phyloP scores from a whole-genome alignment of 2,797 vertebrate species.

The Gymnodraco acuticeps region DNA sequence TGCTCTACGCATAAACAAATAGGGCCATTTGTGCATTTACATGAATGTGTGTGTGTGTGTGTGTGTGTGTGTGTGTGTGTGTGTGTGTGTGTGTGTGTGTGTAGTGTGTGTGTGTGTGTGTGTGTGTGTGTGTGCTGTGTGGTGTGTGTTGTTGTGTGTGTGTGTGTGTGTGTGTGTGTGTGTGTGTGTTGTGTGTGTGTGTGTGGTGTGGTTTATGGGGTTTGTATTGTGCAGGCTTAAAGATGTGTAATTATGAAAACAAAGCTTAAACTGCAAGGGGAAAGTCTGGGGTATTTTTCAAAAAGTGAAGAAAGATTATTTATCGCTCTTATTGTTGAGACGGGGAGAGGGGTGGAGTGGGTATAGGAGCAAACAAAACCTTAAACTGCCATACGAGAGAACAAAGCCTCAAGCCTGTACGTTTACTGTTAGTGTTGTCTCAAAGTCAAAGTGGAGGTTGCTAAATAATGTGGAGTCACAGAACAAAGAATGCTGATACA shows the following conservation, averaged over 20 bases:
- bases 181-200: constrained; percentile 5
- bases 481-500: constrained; percentile 67
- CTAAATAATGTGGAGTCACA: constrained; percentile 65
- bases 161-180: constrained; percentile 6
- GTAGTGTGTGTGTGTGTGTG: constrained; percentile 5
- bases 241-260: constrained; percentile 78
- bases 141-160: constrained; percentile 5
- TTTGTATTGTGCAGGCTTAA: constrained; percentile 62
- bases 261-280: constrained; percentile 66
- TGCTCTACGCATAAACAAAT: constrained; percentile 65
- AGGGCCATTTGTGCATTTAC: constrained; percentile 12
- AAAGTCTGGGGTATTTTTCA: constrained; percentile 54
- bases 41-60: neutral
- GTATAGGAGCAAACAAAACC: constrained; percentile 65
- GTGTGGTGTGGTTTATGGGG: constrained; percentile 12
- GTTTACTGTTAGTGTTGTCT: constrained; percentile 66
- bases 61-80: constrained; percentile 6
- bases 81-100: constrained; percentile 6
- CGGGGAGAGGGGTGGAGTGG: constrained; percentile 44
- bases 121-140: constrained; percentile 6
- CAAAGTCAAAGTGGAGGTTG: constrained; percentile 79
- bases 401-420: constrained; percentile 61
- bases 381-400: constrained; percentile 50
- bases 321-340: constrained; percentile 57
- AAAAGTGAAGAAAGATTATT: constrained; percentile 69